These are phyloP conservation scores for Gyrodactylus salaris DNA, from an alignment of 1,140 invertebrate genomes.

Conservation along the genomic window DNA sequence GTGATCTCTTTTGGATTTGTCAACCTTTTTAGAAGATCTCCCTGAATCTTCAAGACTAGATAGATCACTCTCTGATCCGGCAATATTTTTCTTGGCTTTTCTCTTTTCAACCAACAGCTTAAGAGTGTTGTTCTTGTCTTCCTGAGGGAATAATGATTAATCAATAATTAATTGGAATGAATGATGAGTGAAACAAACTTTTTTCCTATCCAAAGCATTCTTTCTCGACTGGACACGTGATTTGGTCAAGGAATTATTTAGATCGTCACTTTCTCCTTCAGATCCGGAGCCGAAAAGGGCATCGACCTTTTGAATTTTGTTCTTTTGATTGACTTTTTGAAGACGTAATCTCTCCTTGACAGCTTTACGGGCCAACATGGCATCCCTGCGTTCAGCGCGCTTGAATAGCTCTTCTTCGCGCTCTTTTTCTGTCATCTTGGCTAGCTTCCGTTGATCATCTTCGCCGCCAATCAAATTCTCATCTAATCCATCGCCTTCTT, in stretches of 20 bases:
- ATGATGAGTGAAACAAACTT: background rate
- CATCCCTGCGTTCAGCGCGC: constrained; percentile 54
- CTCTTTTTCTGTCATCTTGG: constrained; percentile 75
- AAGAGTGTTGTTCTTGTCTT: constrained; percentile 8
- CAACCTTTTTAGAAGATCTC: constrained; percentile 11
- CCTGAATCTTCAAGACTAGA: constrained; percentile 7
- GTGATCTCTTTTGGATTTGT: background rate
- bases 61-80: background rate
- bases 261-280: background rate
- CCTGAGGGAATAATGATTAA: background rate
- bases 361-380: background rate
- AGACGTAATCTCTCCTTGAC: background rate
- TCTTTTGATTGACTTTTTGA: constrained; percentile 1
- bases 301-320: background rate
- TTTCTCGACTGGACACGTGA: background rate
- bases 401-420: constrained; percentile 83
- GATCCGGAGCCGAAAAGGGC: background rate
- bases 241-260: background rate
- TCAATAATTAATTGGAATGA: background rate
- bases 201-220: constrained; percentile 1
- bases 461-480: constrained; percentile 86
- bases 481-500: constrained; percentile 38
- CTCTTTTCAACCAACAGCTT: constrained; percentile 6
- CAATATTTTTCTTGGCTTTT: constrained; percentile 8
- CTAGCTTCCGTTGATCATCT: constrained; percentile 50